Evolutionary conservation across 2,888 invertebrate genomes (phyloP), one percentile per base, ranked within the genome.

Genomic region (Leistus spinibarbis): DNA sequence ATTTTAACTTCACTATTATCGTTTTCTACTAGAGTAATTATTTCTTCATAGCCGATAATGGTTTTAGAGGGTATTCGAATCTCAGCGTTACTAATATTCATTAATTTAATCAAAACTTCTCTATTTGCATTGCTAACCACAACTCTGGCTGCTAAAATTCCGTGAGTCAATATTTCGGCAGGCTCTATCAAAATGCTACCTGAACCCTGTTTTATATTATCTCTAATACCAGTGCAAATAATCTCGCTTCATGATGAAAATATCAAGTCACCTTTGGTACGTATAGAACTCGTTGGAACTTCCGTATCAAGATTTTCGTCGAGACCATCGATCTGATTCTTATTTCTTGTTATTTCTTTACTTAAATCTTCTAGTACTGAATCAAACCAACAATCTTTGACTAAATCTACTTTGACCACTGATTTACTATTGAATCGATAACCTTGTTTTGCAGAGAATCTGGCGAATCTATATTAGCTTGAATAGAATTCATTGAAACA

Each of bases 191-290:
- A 16, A 54, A 54, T 54, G 16, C 13, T 17, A 54, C 54, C 54
- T 5, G 2, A 16, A 5, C 17, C 17, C 54, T 13, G 5, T 54
- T 54, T 54, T 17, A 17, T 3, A 5, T 54, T 54, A 16, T 54
- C 5, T 13, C 54, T 13, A 13, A 17, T 54, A 5, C 5, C 54
- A 17, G 54, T 54, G 16, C 54, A 54, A 17, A 54, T 3, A 54
- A 54, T 54, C 54, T 54, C 54, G 54, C 54, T 54, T 13, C 60
- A 69, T 23, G 70, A 76, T 0, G 78, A 79, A 1, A 78, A 66
- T 0, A 62, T 54, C 54, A 54, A 54, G 17, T 54, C 54, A 16
- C 54, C 54, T 17, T 54, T 54, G 17, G 54, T 54, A 17, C 54
- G 54, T 16, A 54, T 5, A 2, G 54, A 54, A 54, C 16, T 2